Base-by-base conservation (phyloP, 1,140 invertebrate genomes). In the Bacillus rossius region DNA sequence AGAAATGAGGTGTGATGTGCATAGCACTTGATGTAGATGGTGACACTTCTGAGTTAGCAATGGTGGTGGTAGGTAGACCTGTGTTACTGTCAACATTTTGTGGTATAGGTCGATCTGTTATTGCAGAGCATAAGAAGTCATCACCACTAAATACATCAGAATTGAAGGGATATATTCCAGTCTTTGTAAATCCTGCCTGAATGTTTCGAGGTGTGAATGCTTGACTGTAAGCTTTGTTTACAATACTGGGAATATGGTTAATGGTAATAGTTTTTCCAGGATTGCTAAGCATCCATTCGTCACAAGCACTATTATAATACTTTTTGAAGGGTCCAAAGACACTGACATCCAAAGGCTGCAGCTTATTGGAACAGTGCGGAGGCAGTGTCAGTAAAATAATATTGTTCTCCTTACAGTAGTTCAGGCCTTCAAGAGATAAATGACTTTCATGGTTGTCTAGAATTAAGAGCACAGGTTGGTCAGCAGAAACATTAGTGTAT, bases 91-190 rank as follows among this genome's bases (percentile, higher is more conserved):
- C 22, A 3, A n/a, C n/a, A n/a, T n/a, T n/a, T n/a, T n/a, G n/a
- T n/a, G n/a, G n/a, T n/a, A n/a, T n/a, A n/a, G n/a, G 64, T 38
- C 69, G 55, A 59, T 75, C 71, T 5, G 72, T 73, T n/a, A 72
- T 67, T 47, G 50, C 53, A 25, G 65, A 51, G 26, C 68, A 64
- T 16, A 64, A 13, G 69, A 72, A 75, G n/a, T 76, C 72, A 38
- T 63, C 43, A 17, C 71, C 66, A 22, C 51, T 10, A 60, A 74
- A 73, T 22, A 73, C 63, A 25, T 72, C 43, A 23, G 57, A 19
- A 61, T 74, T 69, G 14, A 68, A 69, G 16, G 71, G 71, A 41
- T 10, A 66, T 49, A 74, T 69, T 38, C 71, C 69, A 37, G 65
- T 54, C 19, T 40, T 43, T 25, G 38, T 20, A 61, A 73, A 72